Conservation (phyloP, 30 jellyfish, hydroid and myxozoan genomes). For the Aurelia aurita complex sp. Pacific region DNA sequence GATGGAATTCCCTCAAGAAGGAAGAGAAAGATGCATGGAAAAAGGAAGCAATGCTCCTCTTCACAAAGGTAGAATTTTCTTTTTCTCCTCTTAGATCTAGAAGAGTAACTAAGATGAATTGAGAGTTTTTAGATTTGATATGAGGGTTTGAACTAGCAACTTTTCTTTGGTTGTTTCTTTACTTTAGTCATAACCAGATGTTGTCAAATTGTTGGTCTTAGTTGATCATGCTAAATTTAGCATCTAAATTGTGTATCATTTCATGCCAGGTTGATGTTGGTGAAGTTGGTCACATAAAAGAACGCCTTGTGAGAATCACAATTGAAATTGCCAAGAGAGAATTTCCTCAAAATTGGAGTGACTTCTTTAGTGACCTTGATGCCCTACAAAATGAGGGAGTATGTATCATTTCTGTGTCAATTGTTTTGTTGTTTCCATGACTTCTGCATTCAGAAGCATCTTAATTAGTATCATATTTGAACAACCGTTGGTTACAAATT, state of each 20-base stretch:
- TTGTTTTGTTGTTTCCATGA: neutral
- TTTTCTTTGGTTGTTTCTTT: too few species aligned
- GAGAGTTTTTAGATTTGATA: too few species aligned
- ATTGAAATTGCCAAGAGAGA: constrained; percentile 69
- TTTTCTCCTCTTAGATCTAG: neutral
- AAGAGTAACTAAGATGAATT: too few species aligned
- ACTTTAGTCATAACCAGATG: too few species aligned
- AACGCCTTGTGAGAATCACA: constrained; percentile 34
- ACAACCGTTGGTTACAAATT: too few species aligned
- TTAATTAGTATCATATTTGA: too few species aligned
- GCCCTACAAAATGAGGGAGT: constrained; percentile 50
- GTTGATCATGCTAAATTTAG: too few species aligned
- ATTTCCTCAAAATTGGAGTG: constrained; percentile 75
- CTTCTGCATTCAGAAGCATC: too few species aligned
- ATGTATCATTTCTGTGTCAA: neutral
- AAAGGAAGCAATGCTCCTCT: constrained; percentile 29
- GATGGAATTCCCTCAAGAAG: constrained; percentile 23
- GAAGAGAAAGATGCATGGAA: constrained; percentile 47
- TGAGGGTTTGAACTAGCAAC: too few species aligned
- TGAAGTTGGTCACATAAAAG: constrained; percentile 59
- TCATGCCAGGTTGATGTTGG: constrained; percentile 3
- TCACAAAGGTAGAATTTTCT: constrained; percentile 7
- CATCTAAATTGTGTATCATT: neutral
- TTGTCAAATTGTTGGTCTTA: too few species aligned
- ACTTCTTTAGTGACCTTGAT: constrained; percentile 44